These are phyloP conservation scores for Ylistrum balloti DNA, from an alignment of 1,140 invertebrate genomes.

Conservation along the genomic window DNA sequence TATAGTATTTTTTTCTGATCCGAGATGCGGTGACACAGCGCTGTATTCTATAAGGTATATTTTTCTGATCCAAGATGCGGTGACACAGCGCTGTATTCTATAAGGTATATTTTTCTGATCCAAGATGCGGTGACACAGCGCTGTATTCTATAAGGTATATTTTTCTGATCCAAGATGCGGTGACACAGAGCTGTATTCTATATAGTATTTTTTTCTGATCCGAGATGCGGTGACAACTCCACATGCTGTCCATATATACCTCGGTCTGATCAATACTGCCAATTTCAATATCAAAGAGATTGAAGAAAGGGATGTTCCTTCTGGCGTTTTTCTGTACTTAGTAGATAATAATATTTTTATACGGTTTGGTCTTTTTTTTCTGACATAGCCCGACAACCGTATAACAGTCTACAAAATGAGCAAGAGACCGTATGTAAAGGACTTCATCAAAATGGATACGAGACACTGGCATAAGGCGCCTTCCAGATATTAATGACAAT, in stretches of 20 bases:
- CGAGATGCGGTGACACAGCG: no score
- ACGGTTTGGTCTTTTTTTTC: background rate
- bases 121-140: background rate
- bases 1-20: no score
- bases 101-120: no score
- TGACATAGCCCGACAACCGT: background rate
- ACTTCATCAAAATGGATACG: background rate
- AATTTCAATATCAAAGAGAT: background rate
- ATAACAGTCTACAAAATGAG: constrained; percentile 20
- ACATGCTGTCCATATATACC: no score
- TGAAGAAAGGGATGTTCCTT: background rate
- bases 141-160: no score
- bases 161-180: no score
- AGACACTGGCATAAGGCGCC: background rate
- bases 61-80: no score
- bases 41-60: no score
- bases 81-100: background rate
- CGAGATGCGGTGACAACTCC: no score
- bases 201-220: no score
- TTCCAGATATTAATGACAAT: background rate
- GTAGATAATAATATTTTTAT: constrained; percentile 28
- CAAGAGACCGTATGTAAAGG: background rate
- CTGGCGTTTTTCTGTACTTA: constrained; percentile 4
- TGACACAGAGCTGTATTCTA: no score
- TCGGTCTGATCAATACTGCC: background rate